Conservation (phyloP, 1,140 invertebrate species). For the Stegodyphus dumicola region DNA sequence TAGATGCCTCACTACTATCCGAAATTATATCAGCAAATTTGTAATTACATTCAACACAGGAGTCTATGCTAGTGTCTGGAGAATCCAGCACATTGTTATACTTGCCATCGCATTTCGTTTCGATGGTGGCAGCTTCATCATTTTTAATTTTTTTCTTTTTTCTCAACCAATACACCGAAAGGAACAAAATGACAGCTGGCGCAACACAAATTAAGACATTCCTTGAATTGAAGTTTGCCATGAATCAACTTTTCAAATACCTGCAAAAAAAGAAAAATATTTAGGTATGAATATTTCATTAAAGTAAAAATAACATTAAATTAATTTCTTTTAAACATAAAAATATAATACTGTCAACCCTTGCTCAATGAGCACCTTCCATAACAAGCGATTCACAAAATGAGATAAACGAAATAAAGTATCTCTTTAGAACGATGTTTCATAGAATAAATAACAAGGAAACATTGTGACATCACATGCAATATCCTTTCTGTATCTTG, state of each 20-base stretch:
- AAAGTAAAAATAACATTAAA: neutral
- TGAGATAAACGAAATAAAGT: too few relatives aligned
- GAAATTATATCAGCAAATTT: slow-evolving; percentile 36
- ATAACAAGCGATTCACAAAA: too few relatives aligned
- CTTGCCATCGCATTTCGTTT: neutral
- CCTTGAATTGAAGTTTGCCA: slow-evolving; percentile 18
- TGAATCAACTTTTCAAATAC: neutral
- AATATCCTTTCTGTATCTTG: too few relatives aligned
- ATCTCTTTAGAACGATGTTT: too few relatives aligned
- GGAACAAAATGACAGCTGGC: slow-evolving; percentile 24
- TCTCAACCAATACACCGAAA: slow-evolving; percentile 41
- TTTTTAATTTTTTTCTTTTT: slow-evolving; percentile 45
- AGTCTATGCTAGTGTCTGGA: neutral
- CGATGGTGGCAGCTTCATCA: neutral
- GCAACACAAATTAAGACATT: slow-evolving; percentile 21
- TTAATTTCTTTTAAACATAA: too few relatives aligned
- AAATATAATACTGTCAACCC: too few relatives aligned
- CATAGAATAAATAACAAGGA: too few relatives aligned
- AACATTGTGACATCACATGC: too few relatives aligned
- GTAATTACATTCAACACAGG: neutral
- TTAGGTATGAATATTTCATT: neutral
- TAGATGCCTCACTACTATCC: slow-evolving; percentile 38
- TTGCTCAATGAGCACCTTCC: too few relatives aligned
- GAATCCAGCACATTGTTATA: neutral
- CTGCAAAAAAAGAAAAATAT: neutral